A percentile compares a stretch with the other conserved stretches of the same genome.
These are phyloP conservation scores for Xanthia togata DNA, from an alignment of 2,888 invertebrate species.

Conservation along the genomic window DNA sequence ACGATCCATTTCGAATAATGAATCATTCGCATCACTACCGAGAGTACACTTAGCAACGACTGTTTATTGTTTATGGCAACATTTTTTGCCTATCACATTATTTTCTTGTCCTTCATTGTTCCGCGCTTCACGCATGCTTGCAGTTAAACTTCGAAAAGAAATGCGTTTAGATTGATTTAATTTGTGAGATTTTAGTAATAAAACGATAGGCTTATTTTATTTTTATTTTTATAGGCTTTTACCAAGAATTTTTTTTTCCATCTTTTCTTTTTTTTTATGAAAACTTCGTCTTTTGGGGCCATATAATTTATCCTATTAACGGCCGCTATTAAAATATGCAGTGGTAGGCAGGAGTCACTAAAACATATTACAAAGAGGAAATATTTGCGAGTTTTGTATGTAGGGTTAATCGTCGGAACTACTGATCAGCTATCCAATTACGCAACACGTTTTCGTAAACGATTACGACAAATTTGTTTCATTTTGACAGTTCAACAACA, in stretches of 20 bases:
- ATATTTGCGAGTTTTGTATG: too few relatives aligned
- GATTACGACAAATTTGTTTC: too few relatives aligned
- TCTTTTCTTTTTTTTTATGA: background rate
- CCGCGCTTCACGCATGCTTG: constrained; percentile 28
- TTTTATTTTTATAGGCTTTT: too few relatives aligned
- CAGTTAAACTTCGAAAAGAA: constrained; percentile 7
- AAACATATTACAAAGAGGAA: too few relatives aligned
- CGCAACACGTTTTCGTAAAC: too few relatives aligned
- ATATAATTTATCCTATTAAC: background rate
- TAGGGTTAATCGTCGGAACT: too few relatives aligned
- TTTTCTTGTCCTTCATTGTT: constrained; percentile 25
- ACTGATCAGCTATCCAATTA: too few relatives aligned
- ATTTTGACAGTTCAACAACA: too few relatives aligned
- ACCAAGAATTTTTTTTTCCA: background rate
- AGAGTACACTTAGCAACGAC: constrained; percentile 21
- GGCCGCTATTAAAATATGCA: too few relatives aligned
- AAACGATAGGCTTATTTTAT: background rate
- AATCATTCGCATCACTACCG: constrained; percentile 19
- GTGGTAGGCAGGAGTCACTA: too few relatives aligned
- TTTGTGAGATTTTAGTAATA: background rate
- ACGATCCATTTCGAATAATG: background rate
- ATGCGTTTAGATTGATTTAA: constrained; percentile 12
- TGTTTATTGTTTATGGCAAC: constrained; percentile 7
- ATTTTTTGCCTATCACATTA: constrained; percentile 18
- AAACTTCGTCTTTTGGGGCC: background rate